A percentile compares a stretch with the other conserved stretches of the same genome.
These are phyloP conservation scores for Malacoctenus gilli DNA, from an alignment of 2,797 vertebrate genomes.

Conservation along the genomic window DNA sequence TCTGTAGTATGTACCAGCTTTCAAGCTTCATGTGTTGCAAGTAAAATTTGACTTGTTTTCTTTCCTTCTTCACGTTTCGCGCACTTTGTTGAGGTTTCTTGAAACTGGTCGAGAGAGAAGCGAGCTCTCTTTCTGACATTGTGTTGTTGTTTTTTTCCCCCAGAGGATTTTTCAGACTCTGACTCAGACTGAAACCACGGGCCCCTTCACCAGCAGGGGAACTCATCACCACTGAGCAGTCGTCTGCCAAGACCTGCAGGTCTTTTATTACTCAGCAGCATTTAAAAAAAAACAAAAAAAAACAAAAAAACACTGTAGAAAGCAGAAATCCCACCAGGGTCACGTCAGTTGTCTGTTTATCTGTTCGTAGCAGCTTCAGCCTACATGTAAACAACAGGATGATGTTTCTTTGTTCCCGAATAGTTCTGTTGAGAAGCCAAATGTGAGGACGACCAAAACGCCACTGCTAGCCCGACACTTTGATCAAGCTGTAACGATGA, in stretches of 20 bases:
- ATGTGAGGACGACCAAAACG: too few relatives aligned
- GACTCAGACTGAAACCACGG: constrained; percentile 86
- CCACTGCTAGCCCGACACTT: constrained; percentile 5
- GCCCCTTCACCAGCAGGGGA: constrained; percentile 15
- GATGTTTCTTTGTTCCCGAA: too few relatives aligned
- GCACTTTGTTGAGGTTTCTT: not conserved
- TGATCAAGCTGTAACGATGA: constrained; percentile 61
- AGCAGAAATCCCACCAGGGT: constrained; percentile 11
- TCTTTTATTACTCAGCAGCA: constrained; percentile 8
- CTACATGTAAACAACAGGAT: not conserved
- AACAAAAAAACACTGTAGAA: too few relatives aligned
- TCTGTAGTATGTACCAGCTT: too few relatives aligned
- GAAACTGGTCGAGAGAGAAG: not conserved
- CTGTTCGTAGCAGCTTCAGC: not conserved
- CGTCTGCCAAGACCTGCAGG: constrained; percentile 9
- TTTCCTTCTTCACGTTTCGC: too few relatives aligned
- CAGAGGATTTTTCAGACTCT: constrained; percentile 87
- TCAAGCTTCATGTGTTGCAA: too few relatives aligned
- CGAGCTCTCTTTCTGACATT: too few relatives aligned
- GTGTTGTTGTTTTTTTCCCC: constrained; percentile 17
- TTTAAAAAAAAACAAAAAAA: too few relatives aligned
- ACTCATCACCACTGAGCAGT: constrained; percentile 2
- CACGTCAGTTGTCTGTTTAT: constrained; percentile 4
- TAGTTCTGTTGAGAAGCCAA: not conserved
- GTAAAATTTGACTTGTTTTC: too few relatives aligned